phyloP scores from a whole-genome alignment of 2,797 vertebrate species.

The Phrynocephalus guinanensis region DNA sequence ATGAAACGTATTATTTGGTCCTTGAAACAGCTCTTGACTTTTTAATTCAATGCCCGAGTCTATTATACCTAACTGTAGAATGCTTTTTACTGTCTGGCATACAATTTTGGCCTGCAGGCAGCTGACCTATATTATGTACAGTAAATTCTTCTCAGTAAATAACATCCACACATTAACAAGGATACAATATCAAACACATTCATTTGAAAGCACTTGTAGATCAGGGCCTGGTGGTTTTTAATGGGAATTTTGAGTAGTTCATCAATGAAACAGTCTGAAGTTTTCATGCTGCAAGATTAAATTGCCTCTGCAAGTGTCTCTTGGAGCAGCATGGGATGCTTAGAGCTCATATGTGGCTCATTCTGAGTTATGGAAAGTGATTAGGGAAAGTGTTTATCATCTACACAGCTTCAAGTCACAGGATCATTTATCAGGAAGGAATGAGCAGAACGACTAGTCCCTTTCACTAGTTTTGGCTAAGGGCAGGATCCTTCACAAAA shows the following conservation, averaged over 20 bases:
- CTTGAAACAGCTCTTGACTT: conserved; percentile 62
- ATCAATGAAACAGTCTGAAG: conserved; percentile 51
- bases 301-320: conserved; percentile 35
- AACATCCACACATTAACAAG: conserved; percentile 50
- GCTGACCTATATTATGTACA: conserved; percentile 39
- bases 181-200: conserved; percentile 43
- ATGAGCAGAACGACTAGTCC: background rate
- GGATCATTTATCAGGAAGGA: background rate
- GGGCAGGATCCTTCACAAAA: background rate
- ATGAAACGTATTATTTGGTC: conserved; percentile 66
- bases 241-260: conserved; percentile 50
- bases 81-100: conserved; percentile 66
- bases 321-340: conserved; percentile 40
- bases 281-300: conserved; percentile 62
- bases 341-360: conserved; percentile 54
- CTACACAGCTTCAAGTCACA: background rate
- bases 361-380: conserved; percentile 54
- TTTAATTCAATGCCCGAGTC: conserved; percentile 74
- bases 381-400: conserved; percentile 4
- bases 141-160: conserved; percentile 67
- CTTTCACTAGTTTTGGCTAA: background rate
- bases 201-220: conserved; percentile 52
- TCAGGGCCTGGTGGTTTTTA: conserved; percentile 62
- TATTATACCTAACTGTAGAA: conserved; percentile 58
- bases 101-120: conserved; percentile 64